These are phyloP conservation scores for Andricus grossulariae DNA, from an alignment of 1,140 invertebrate genomes.

Conservation along the genomic window DNA sequence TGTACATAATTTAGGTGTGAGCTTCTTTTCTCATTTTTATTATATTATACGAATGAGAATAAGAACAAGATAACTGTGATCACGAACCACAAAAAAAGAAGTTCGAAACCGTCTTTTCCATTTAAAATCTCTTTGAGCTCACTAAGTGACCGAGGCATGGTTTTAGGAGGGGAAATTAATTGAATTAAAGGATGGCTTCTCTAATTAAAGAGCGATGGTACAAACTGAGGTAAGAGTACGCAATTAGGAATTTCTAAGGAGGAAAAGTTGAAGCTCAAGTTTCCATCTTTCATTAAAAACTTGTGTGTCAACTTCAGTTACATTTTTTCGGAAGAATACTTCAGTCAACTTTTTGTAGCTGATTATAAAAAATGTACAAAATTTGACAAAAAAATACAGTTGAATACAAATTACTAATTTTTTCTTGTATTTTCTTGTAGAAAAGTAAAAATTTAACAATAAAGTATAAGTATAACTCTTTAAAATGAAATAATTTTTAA, in stretches of 20 bases:
- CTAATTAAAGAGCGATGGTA: conserved; percentile 1
- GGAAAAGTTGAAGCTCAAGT: background rate
- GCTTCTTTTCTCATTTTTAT: background rate
- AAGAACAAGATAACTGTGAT: background rate
- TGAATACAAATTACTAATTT: too few species aligned
- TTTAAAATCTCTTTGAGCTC: background rate
- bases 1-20: background rate
- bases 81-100: background rate
- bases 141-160: background rate
- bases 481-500: too few species aligned
- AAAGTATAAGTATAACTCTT: too few species aligned
- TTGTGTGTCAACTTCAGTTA: background rate
- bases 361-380: too few species aligned
- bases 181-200: background rate
- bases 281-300: background rate
- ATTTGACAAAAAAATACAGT: too few species aligned
- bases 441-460: too few species aligned
- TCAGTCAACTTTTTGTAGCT: background rate
- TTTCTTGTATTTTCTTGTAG: too few species aligned
- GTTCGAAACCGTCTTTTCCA: background rate
- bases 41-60: background rate
- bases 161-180: background rate
- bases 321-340: background rate
- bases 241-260: background rate
- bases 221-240: background rate